These are phyloP conservation scores for Mionectes macconnelli DNA, from an alignment of 2,113 vertebrate species.

Conservation along the genomic window DNA sequence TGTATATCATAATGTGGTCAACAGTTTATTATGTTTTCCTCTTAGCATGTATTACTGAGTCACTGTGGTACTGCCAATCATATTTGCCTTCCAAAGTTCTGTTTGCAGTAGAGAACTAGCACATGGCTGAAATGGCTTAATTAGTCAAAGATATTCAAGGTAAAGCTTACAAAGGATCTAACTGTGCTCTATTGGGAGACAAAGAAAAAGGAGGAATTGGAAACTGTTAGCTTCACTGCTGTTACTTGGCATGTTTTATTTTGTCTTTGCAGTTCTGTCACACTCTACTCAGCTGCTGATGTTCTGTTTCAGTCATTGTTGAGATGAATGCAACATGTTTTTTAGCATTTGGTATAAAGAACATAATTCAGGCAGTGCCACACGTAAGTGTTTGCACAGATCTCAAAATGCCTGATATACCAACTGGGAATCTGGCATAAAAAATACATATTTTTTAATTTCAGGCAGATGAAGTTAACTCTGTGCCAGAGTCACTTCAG, in stretches of 20 bases:
- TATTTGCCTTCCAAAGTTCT: slow-evolving; percentile 18
- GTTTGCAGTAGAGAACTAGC: slow-evolving; percentile 49
- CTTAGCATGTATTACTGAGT: background rate
- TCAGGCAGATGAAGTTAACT: background rate
- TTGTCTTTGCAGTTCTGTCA: background rate
- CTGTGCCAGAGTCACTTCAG: background rate
- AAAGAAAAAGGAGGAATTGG: slow-evolving; percentile 18
- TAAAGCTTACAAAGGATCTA: slow-evolving; percentile 41
- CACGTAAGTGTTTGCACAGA: background rate
- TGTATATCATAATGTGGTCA: background rate
- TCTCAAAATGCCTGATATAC: background rate
- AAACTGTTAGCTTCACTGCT: slow-evolving; percentile 5
- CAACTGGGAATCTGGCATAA: background rate
- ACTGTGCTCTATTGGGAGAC: slow-evolving; percentile 10
- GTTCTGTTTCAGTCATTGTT: background rate
- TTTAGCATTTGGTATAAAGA: background rate
- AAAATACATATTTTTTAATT: background rate
- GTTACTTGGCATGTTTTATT: background rate
- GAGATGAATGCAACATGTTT: background rate
- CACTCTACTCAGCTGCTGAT: slow-evolving; percentile 7
- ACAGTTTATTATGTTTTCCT: slow-evolving; percentile 5
- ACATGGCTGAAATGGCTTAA: slow-evolving; percentile 47
- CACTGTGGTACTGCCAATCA: slow-evolving; percentile 9
- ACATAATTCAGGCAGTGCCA: background rate
- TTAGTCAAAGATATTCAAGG: slow-evolving; percentile 57